Base-by-base conservation (phyloP, 2,113 vertebrate species). In the Nibea albiflora region DNA sequence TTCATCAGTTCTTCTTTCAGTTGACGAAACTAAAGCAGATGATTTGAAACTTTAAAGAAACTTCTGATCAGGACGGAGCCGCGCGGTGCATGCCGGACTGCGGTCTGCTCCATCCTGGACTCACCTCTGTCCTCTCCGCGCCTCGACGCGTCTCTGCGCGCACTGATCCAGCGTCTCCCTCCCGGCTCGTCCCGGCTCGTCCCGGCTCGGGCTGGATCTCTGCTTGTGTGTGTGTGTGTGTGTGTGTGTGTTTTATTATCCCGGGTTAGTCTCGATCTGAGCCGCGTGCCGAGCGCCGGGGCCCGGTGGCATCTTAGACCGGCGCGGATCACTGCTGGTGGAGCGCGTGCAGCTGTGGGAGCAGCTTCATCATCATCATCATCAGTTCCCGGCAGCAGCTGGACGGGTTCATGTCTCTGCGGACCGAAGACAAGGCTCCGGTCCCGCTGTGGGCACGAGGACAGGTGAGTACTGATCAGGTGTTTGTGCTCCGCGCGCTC, bases 231-330 rank as follows among this genome's bases (percentile, higher is more conserved):
- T 24, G 22, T 35, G 20, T 11, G 28, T 1, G 46, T 5, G 46
- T 70, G 19, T 39, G 3, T 46, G 2, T 22, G 4, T 49, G 44
- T n/a, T 62, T 22, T 42, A 0, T 80, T 90, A 89, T 80, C 84
- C 90, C 76, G 85, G 89, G 68, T 83, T 88, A 11, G 42, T 78
- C 39, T 62, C 2, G 74, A 54, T 78, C 61, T 19, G 58, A 83
- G 74, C 69, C 75, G 78, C 75, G 82, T 79, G 81, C 71, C 31
- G 67, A n/a, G 67, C 80, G 1, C 57, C 60, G 58, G 54, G 39
- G 49, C 70, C 65, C 65, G 69, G 84, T 78, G 79, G 57, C 90
- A 91, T 88, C 73, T 86, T 88, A 85, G 31, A 78, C 35, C 54
- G 57, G 60, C 24, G n/a, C 35, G 14, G 35, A 56, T 72, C 52